A percentile compares a stretch with the other conserved stretches of the same genome.
These are phyloP conservation scores for Callyntrura guangdongensis DNA, from an alignment of 2,888 invertebrate genomes.

Conservation along the genomic window DNA sequence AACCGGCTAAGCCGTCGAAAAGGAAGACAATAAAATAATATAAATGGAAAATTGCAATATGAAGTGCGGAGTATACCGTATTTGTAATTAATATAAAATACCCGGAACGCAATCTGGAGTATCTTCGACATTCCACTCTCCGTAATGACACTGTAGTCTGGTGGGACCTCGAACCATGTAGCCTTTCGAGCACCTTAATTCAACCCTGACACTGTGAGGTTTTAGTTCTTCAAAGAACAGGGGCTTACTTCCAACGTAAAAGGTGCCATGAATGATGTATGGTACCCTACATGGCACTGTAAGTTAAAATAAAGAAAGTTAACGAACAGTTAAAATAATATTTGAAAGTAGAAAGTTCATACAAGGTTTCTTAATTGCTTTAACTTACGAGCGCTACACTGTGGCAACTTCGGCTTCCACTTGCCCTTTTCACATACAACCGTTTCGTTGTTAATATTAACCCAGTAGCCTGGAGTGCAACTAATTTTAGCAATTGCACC, in stretches of 20 bases:
- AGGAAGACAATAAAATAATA: too few species aligned
- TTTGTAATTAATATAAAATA: slow-evolving; percentile 85
- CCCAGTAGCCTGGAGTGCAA: slow-evolving; percentile 92
- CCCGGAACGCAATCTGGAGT: slow-evolving; percentile 93
- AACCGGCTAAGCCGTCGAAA: slow-evolving; percentile 90
- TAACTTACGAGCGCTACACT: slow-evolving; percentile 91
- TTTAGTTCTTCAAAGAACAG: slow-evolving; percentile 86
- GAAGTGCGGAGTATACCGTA: too few species aligned
- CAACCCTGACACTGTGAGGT: slow-evolving; percentile 88
- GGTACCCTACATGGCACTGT: slow-evolving; percentile 83
- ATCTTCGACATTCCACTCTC: slow-evolving; percentile 92
- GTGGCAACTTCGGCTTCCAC: slow-evolving; percentile 94
- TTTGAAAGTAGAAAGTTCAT: too few species aligned
- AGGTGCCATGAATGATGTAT: slow-evolving; percentile 82
- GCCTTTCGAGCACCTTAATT: slow-evolving; percentile 76
- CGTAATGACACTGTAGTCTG: slow-evolving; percentile 92
- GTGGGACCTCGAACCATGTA: slow-evolving; percentile 88
- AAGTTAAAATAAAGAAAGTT: neutral
- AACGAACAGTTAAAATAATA: too few species aligned
- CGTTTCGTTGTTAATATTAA: slow-evolving; percentile 92
- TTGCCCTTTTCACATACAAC: slow-evolving; percentile 89
- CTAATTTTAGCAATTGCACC: slow-evolving; percentile 92
- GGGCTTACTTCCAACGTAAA: slow-evolving; percentile 84
- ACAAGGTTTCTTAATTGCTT: too few species aligned
- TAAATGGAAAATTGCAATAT: too few species aligned